Conservation (phyloP, 2,888 invertebrate genomes). For the Agrochola circellaris region DNA sequence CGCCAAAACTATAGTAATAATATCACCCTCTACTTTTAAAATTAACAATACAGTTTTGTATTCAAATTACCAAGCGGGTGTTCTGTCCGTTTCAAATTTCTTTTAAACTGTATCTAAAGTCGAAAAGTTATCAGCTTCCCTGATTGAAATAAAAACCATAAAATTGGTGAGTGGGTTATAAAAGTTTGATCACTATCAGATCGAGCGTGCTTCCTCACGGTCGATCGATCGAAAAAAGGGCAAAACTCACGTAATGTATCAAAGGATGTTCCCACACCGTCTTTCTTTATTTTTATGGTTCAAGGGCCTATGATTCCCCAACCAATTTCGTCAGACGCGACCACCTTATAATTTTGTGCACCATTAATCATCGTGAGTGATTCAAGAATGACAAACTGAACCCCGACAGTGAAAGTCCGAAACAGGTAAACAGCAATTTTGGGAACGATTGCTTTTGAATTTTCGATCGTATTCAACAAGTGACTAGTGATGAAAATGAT, state of each 20-base stretch:
- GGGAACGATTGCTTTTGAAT: constrained; percentile 39
- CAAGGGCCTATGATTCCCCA: constrained; percentile 74
- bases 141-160: constrained; percentile 71
- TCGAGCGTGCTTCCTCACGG: constrained; percentile 77
- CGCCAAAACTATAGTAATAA: constrained; percentile 73
- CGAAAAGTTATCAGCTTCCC: constrained; percentile 58
- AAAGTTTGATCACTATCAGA: constrained; percentile 78
- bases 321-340: constrained; percentile 82
- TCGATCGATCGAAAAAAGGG: constrained; percentile 71
- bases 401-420: constrained; percentile 75
- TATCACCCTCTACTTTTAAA: constrained; percentile 66
- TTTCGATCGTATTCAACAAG: constrained; percentile 30
- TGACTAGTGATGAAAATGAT: constrained; percentile 23
- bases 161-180: constrained; percentile 76
- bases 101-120: constrained; percentile 58
- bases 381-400: constrained; percentile 83
- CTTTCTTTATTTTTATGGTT: constrained; percentile 76
- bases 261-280: constrained; percentile 86
- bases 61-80: constrained; percentile 55
- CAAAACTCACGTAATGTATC: constrained; percentile 71
- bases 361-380: constrained; percentile 84
- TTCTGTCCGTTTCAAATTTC: constrained; percentile 53
- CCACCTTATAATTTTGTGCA: constrained; percentile 86
- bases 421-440: constrained; percentile 57
- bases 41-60: constrained; percentile 59